A percentile compares a stretch with the other conserved stretches of the same genome.
phyloP scores from a whole-genome alignment of 2,797 vertebrate species.

The Petrocephalus schoutedeni region DNA sequence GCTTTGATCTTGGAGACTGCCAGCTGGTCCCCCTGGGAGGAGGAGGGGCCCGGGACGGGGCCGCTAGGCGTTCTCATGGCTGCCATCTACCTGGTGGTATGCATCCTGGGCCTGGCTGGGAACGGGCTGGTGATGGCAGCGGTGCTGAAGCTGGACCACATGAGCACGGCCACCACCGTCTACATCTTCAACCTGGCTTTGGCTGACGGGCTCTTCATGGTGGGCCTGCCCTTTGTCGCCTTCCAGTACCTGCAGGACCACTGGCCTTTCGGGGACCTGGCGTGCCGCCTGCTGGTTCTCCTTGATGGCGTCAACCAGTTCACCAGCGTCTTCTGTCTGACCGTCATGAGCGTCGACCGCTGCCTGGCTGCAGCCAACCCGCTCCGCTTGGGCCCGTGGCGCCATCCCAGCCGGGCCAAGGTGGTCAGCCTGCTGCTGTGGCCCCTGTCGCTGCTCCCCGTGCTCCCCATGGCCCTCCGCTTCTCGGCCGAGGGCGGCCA shows the following conservation, averaged over 20 bases:
- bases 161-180: slow-evolving; percentile 63
- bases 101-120: slow-evolving; percentile 57
- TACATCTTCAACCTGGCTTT: slow-evolving; percentile 69
- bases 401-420: slow-evolving; percentile 57
- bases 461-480: slow-evolving; percentile 65
- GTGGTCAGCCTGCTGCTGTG: slow-evolving; percentile 54
- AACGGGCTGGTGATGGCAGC: slow-evolving; percentile 59
- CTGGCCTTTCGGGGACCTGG: slow-evolving; percentile 61
- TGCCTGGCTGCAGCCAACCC: slow-evolving; percentile 62
- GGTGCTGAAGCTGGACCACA: slow-evolving; percentile 62
- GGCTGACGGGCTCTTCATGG: slow-evolving; percentile 71
- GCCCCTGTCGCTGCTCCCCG: slow-evolving; percentile 62
- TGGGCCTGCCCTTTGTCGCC: slow-evolving; percentile 64
- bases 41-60: slow-evolving; percentile 28
- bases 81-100: slow-evolving; percentile 57
- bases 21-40: slow-evolving; percentile 34
- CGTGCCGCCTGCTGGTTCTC: slow-evolving; percentile 64
- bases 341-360: slow-evolving; percentile 67
- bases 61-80: slow-evolving; percentile 53
- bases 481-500: slow-evolving; percentile 49
- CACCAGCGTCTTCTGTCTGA: slow-evolving; percentile 69
- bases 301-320: slow-evolving; percentile 73
- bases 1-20: slow-evolving; percentile 4
- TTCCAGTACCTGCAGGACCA: slow-evolving; percentile 59
- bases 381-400: slow-evolving; percentile 54